These are phyloP conservation scores for Buphagus erythrorhynchus DNA, from an alignment of 2,797 vertebrate genomes.

Conservation along the genomic window DNA sequence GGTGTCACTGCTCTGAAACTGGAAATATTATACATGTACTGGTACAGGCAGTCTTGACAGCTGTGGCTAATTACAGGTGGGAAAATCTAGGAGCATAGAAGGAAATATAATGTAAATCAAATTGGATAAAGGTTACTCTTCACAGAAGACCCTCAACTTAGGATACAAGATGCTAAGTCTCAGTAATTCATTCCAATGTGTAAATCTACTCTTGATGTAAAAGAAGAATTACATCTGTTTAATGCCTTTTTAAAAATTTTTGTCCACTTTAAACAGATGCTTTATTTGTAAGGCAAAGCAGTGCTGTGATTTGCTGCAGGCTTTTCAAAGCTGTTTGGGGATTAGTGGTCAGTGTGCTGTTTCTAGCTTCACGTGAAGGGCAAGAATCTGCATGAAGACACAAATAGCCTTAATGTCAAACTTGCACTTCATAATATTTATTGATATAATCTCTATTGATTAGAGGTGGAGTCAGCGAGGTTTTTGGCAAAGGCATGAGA, in stretches of 20 bases:
- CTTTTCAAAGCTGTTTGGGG: background rate
- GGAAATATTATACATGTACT: background rate
- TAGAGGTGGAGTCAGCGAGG: too few species aligned
- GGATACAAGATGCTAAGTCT: background rate
- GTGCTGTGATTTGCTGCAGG: background rate
- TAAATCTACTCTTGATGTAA: too few species aligned
- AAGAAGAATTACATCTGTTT: background rate
- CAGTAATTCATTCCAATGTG: background rate
- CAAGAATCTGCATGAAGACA: background rate
- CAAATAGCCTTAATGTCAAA: background rate
- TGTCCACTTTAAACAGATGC: background rate
- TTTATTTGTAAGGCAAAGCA: background rate
- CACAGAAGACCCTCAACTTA: background rate
- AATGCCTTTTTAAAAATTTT: background rate
- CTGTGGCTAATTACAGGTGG: background rate
- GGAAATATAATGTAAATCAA: background rate
- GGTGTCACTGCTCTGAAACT: background rate
- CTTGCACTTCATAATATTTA: background rate
- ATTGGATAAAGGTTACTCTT: background rate
- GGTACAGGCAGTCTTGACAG: background rate
- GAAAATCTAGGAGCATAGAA: background rate
- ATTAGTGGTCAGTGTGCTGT: background rate
- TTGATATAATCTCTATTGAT: background rate
- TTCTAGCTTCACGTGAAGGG: fast-evolving
- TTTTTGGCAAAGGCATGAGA: background rate